These are phyloP conservation scores for Sebastes elongatus DNA, from an alignment of 2,797 vertebrate species.

Conservation along the genomic window DNA sequence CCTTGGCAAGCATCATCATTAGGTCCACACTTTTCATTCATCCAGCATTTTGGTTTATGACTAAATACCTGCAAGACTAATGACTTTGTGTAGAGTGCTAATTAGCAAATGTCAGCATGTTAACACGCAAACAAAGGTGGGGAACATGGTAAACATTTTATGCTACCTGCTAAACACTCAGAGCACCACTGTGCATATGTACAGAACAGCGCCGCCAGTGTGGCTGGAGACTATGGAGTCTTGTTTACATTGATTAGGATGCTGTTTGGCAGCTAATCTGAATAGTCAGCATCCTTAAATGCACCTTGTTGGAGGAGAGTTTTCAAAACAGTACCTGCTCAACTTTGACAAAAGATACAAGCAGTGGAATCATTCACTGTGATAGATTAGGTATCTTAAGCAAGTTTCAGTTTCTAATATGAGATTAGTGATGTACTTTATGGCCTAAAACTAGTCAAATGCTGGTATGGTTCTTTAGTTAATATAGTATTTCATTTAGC, in stretches of 20 bases:
- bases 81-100: neutral
- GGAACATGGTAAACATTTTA: neutral
- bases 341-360: neutral
- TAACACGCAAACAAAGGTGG: neutral
- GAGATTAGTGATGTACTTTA: neutral
- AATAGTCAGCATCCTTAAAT: neutral
- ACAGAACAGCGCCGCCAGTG: neutral
- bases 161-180: neutral
- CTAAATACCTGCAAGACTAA: neutral
- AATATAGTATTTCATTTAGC: neutral
- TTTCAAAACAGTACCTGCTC: neutral
- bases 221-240: neutral
- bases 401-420: neutral
- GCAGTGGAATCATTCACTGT: neutral
- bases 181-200: too few relatives aligned
- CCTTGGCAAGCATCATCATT: neutral
- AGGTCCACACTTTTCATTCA: neutral
- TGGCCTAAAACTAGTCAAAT: neutral
- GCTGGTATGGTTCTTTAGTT: neutral
- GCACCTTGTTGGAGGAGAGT: neutral
- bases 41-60: neutral
- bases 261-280: neutral
- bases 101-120: neutral
- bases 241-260: neutral
- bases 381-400: constrained; percentile 1